Conservation (phyloP, 1,140 invertebrate species). For the Meloidogyne exigua region DNA sequence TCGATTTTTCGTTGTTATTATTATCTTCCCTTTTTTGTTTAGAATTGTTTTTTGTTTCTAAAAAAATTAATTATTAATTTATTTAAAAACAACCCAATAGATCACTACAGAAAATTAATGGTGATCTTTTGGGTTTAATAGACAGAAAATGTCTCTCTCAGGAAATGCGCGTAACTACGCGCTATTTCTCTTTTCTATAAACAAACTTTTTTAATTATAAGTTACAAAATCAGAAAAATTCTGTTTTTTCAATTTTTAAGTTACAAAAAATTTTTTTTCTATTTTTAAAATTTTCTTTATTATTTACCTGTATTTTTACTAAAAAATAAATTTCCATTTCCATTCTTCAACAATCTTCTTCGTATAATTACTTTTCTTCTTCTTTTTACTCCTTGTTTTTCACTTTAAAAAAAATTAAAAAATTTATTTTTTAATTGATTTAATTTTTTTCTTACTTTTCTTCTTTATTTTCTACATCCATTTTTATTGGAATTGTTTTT, state of each 20-base stretch:
- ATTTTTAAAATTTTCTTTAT: neutral
- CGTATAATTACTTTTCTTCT: slow-evolving; percentile 22
- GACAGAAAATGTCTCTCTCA: no score
- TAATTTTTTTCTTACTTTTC: neutral
- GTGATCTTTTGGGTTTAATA: no score
- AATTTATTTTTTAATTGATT: neutral
- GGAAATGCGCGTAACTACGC: no score
- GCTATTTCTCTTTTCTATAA: no score
- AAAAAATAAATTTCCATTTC: neutral
- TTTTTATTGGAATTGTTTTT: neutral
- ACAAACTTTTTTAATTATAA: no score
- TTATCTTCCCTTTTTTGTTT: neutral
- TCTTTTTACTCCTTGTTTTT: slow-evolving; percentile 9
- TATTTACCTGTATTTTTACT: slow-evolving; percentile 3
- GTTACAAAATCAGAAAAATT: no score
- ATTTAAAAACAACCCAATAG: neutral
- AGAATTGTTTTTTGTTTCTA: neutral
- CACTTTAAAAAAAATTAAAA: no score
- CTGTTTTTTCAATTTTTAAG: no score
- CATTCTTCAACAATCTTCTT: slow-evolving; percentile 11
- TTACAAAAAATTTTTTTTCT: neutral
- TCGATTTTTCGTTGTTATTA: neutral
- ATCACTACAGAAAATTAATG: no score
- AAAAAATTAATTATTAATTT: neutral
- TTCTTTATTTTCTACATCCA: neutral